Percentiles rank a stretch among this genome's conserved stretches.
These are phyloP conservation scores for Blera fallax DNA, from an alignment of 2,888 invertebrate genomes.

Conservation along the genomic window DNA sequence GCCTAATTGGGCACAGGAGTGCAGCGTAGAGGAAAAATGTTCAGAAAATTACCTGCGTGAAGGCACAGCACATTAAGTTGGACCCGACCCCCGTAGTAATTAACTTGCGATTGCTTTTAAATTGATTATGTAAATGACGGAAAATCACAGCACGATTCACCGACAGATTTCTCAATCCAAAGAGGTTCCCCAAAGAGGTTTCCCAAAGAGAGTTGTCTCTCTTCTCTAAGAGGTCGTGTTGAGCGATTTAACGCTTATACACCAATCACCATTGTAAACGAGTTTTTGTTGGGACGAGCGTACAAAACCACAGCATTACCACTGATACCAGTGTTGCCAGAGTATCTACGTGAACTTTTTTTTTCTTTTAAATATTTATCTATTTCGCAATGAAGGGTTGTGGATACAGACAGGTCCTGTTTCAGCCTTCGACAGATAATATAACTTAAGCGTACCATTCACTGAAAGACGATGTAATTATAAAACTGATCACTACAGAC, in stretches of 20 bases:
- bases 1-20: too few relatives aligned
- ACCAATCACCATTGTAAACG: background rate
- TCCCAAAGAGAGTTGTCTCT: background rate
- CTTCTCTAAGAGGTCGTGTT: background rate
- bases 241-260: background rate
- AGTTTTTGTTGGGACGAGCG: background rate
- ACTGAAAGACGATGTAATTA: too few relatives aligned
- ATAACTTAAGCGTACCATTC: too few relatives aligned
- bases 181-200: background rate
- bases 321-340: background rate
- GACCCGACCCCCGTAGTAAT: slow-evolving; percentile 19
- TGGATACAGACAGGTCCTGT: too few relatives aligned
- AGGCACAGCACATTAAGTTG: slow-evolving; percentile 6
- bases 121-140: slow-evolving; percentile 42
- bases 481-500: too few relatives aligned
- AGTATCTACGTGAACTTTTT: background rate
- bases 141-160: background rate
- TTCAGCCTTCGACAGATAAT: too few relatives aligned
- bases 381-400: too few relatives aligned
- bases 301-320: background rate
- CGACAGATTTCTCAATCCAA: background rate
- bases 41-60: background rate
- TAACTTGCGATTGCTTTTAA: slow-evolving; percentile 27
- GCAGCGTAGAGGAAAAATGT: background rate
- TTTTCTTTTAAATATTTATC: too few relatives aligned